Evolutionary conservation across 2,113 vertebrate species (phyloP), one percentile per base, ranked within the genome.

Genomic region (Tenrec ecaudatus): DNA sequence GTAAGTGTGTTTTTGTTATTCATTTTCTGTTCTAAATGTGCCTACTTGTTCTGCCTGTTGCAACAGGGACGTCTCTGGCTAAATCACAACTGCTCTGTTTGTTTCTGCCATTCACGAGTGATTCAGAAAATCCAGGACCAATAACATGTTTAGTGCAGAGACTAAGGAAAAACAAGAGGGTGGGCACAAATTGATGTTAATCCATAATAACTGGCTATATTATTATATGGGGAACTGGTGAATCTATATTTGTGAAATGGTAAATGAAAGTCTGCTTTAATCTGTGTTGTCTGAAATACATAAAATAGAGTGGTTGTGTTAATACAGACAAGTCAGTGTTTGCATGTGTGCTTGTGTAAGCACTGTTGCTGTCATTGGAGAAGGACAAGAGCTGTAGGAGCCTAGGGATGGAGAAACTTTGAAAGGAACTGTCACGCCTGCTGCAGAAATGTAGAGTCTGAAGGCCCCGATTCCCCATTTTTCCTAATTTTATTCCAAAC

Each of bases 1-100:
- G 43, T 92, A 83, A 60, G 43, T 82, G 71, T 93, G 57, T 97
- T 53, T 97, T 97, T 92, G 80, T 93, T 82, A 40, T 94, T 88
- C 95, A 95, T 97, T 97, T 97, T 69, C 91, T 95, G 86, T 94
- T 96, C 92, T 95, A 92, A 96, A 90, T 78, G 82, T 89, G 85
- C 96, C 83, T 96, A 64, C 95, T 91, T 97, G 79, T 95, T 89
- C 95, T 94, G 66, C 47, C 89, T 94, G 43, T 94, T 94, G 58
- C 82, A 93, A 91, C 57, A 82, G 95, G 85, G 87, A 84, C 94
- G 94, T 93, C 93, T 97, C 95, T 95, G 90, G 94, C 94, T 97
- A 96, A 94, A 92, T 85, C 81, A 81, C 79, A 69, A 93, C 75
- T 47, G 47, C 62, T 97, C 2, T 94, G 95, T 96, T 96, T 92